Evolutionary conservation across 2,888 invertebrate species (phyloP), one percentile per base, ranked within the genome.

Genomic region (Norana najaformis): DNA sequence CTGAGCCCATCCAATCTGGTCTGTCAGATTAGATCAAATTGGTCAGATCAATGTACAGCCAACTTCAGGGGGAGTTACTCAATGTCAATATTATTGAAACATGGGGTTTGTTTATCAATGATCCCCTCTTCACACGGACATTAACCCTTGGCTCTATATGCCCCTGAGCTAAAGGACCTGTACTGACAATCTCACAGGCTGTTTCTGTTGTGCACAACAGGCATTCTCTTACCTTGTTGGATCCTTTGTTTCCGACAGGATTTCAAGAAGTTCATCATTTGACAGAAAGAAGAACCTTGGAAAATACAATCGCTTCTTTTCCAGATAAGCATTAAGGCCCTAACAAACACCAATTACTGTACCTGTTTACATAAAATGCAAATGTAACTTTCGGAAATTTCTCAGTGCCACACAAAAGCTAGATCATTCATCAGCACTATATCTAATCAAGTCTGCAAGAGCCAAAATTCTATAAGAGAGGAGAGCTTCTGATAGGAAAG

Each of bases 261-360:
- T 99, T 95, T 98, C 98, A 91, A 98, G 95, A 91, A 99, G 95
- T 94, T 99, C 98, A 94, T 98, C 98, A 94, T 99, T 98, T 82
- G 98, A 98, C 91, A 99, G 95, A 95, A 99, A 98, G 96, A 98
- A 99, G 96, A 99, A 98, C 92, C 98, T 96, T 0, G 98, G 98
- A 95, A 99, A 99, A 94, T 96, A 98, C 4, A 98, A 95, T 35
- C 98, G 96, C 94, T 99, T 99, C 96, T 98, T 98, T 95, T 99
- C 98, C 93, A 99, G 95, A 94, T 99, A 98, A 91, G 97, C 97
- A 94, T 98, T 98, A 85, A 99, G 96, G 88, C 98, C 98, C 95
- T 95, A 91, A 23, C 2, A 53, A 36, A 20, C 37, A 41, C 41
- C n/a, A 88, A 20, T 34, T 16, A 38, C 35, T 41, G 89, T n/a